Evolutionary conservation across 1,140 invertebrate species (phyloP).

Genomic region (Phortica variegata): DNA sequence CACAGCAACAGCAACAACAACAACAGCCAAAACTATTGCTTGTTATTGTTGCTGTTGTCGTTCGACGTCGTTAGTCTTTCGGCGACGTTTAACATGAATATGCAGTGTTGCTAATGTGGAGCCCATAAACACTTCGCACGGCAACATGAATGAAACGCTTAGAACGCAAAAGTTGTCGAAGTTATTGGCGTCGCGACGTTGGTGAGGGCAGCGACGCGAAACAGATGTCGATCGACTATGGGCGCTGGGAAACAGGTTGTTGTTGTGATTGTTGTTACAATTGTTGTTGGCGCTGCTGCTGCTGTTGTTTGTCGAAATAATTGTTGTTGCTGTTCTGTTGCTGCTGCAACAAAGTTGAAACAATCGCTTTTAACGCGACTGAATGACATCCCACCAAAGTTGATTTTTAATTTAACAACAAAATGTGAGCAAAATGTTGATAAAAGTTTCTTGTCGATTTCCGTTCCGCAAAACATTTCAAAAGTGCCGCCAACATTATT

Average conservation of each 20-base stretch:
- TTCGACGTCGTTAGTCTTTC: slow-evolving; percentile 47
- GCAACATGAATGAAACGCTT: slow-evolving; percentile 44
- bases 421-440: slow-evolving; percentile 5
- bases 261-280: neutral
- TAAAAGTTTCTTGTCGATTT: slow-evolving; percentile 9
- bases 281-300: neutral
- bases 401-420: slow-evolving; percentile 34
- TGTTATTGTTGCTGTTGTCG: slow-evolving; percentile 11
- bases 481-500: slow-evolving; percentile 42
- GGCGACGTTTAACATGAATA: slow-evolving; percentile 54
- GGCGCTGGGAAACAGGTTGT: slow-evolving; percentile 36
- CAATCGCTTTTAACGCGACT: slow-evolving; percentile 53
- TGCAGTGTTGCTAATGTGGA: slow-evolving; percentile 56
- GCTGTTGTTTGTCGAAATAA: neutral
- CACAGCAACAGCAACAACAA: slow-evolving; percentile 19
- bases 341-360: too few species aligned
- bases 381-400: slow-evolving; percentile 49
- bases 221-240: slow-evolving; percentile 26
- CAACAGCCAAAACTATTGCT: slow-evolving; percentile 38
- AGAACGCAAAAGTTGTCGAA: slow-evolving; percentile 15
- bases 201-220: too few species aligned
- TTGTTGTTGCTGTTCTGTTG: too few species aligned
- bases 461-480: slow-evolving; percentile 20
- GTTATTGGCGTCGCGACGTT: too few species aligned
- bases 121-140: slow-evolving; percentile 55